Percentiles rank a stretch among this genome's conserved stretches.
Conservation (phyloP, 2,797 vertebrate genomes). For the Fringilla coelebs region DNA sequence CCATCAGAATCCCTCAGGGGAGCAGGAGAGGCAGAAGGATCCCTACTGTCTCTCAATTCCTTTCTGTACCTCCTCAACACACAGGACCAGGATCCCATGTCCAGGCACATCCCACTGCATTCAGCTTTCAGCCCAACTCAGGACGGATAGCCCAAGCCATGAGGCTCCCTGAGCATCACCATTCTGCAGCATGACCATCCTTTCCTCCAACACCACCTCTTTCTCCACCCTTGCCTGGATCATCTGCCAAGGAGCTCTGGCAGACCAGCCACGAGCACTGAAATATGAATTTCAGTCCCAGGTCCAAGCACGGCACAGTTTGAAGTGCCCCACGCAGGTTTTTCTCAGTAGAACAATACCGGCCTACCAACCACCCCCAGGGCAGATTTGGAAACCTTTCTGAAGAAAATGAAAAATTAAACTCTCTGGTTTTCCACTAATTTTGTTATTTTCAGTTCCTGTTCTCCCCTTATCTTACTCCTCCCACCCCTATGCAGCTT, state of each 20-base stretch:
- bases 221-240: neutral
- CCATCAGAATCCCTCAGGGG: neutral
- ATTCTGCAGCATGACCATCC: neutral
- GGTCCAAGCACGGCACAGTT: neutral
- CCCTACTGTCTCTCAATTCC: neutral
- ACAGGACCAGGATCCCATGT: neutral
- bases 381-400: neutral
- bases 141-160: neutral
- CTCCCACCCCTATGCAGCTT: neutral
- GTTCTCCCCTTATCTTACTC: neutral
- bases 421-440: neutral
- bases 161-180: neutral
- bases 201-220: fast-evolving
- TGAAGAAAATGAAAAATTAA: neutral
- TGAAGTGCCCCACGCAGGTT: neutral
- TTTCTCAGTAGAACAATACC: neutral
- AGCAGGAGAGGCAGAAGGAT: fast-evolving
- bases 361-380: neutral
- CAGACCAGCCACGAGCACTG: neutral
- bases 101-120: neutral
- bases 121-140: neutral
- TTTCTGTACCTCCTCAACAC: neutral
- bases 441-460: neutral
- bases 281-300: neutral
- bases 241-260: neutral